Conservation (phyloP, 2,113 vertebrate genomes). For the Nerophis lumbriciformis region DNA sequence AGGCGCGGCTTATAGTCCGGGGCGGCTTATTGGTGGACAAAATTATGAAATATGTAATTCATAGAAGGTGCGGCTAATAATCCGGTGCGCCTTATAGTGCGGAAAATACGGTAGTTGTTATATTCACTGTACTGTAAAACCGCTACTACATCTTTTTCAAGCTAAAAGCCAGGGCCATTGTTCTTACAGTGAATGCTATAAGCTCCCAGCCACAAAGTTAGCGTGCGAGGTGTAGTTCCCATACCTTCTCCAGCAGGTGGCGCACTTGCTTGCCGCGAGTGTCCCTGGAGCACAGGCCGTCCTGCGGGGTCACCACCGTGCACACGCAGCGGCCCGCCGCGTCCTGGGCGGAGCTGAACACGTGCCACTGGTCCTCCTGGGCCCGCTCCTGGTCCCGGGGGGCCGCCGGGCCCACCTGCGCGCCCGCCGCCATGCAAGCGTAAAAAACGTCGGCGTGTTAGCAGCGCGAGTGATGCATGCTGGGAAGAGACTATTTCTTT, state of each 20-base stretch:
- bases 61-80: too few species aligned
- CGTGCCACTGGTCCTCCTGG: conserved; percentile 90
- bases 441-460: too few species aligned
- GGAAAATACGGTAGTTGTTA: too few species aligned
- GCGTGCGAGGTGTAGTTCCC: conserved; percentile 14
- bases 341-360: conserved; percentile 96
- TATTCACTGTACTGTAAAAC: too few species aligned
- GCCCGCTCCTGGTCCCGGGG: conserved; percentile 79
- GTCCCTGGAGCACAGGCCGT: conserved; percentile 91
- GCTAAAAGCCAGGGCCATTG: background rate
- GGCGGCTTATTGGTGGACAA: too few species aligned
- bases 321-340: conserved; percentile 94
- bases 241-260: conserved; percentile 92
- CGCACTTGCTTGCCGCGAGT: conserved; percentile 91
- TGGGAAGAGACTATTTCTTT: background rate
- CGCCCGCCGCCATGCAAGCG: too few species aligned
- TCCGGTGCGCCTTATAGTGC: too few species aligned
- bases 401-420: conserved; percentile 85
- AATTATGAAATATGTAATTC: too few species aligned
- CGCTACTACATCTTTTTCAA: too few species aligned
- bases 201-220: background rate
- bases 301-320: conserved; percentile 94
- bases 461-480: too few species aligned
- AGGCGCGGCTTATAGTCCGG: too few species aligned
- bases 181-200: too few species aligned